Base-by-base conservation (phyloP, 2,113 vertebrate species). In the Tinamus guttatus region DNA sequence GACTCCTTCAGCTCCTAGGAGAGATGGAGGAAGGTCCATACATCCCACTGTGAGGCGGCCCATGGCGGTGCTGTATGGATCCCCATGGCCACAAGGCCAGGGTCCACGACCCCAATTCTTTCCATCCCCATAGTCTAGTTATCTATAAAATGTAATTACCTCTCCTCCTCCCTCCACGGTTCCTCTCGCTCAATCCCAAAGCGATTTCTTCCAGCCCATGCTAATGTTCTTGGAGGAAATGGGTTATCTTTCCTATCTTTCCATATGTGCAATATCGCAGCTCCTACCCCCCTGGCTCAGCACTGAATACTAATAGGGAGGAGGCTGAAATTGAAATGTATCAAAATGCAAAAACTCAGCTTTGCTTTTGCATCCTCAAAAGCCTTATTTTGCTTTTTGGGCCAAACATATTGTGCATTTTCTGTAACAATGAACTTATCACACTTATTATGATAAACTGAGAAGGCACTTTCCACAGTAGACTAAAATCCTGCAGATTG, bases 381-480 rank as follows among this genome's bases (percentile, higher is more conserved):
- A 94, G 86, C 81, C 49, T 92, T 81, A 73, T 88, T 96, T 94
- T 92, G 58, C 22, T 93, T 92, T 93, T 94, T 25, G 74, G 93
- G 77, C 94, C 93, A 95, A 92, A 87, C 84, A 75, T 81, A 94
- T 87, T 91, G 94, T 85, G 84, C 78, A n/a, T 91, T 95, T 96
- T 93, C 93, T 94, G 84, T 94, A 93, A 87, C 94, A 97, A 94
- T 94, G 91, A 94, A 94, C 86, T 92, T 95, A 81, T 71, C 91
- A 89, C 93, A 82, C 74, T 84, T 85, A 83, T 59, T 85, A 83
- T 5, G 69, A 92, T 93, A 93, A 96, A 89, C 88, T 90, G 95
- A 84, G 94, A 90, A 95, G 80, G 73, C 90, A 34, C 80, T 77
- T 96, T 94, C 93, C 86, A 65, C 81, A 79, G 70, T 1, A 89